These are phyloP conservation scores for Chymomyza amoena DNA, from an alignment of 2,888 invertebrate species.

Conservation along the genomic window DNA sequence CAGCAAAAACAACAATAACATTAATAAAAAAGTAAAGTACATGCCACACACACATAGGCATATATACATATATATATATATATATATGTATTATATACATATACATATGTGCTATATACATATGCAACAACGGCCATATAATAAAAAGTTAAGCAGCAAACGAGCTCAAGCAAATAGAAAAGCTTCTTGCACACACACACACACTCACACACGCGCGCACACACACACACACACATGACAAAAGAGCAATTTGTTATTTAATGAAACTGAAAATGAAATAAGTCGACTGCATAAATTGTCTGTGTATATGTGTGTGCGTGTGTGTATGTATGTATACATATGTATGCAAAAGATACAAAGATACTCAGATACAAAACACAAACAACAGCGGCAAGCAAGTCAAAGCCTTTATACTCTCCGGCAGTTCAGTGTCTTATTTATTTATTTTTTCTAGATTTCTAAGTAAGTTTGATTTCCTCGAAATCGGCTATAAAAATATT, in stretches of 20 bases:
- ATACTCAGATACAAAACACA: not conserved
- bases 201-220: not conserved
- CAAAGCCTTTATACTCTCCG: not conserved
- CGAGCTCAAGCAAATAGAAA: not conserved
- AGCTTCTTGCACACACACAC: not conserved
- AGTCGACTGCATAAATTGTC: conserved; percentile 47
- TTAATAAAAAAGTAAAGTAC: conserved; percentile 1
- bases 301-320: conserved; percentile 32
- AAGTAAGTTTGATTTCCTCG: no score
- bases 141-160: not conserved
- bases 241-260: conserved; percentile 72
- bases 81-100: not conserved
- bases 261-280: conserved; percentile 50
- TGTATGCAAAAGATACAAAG: not conserved
- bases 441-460: no score
- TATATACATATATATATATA: not conserved
- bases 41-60: not conserved
- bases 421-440: not conserved
- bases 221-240: conserved; percentile 28
- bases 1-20: not conserved
- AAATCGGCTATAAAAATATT: no score
- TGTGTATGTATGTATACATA: conserved; percentile 24
- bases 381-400: not conserved
- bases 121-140: not conserved
- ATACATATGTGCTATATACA: conserved; percentile 7